These are phyloP conservation scores for Chaunax sp. DNA, from an alignment of 2,797 vertebrate species.

Conservation along the genomic window DNA sequence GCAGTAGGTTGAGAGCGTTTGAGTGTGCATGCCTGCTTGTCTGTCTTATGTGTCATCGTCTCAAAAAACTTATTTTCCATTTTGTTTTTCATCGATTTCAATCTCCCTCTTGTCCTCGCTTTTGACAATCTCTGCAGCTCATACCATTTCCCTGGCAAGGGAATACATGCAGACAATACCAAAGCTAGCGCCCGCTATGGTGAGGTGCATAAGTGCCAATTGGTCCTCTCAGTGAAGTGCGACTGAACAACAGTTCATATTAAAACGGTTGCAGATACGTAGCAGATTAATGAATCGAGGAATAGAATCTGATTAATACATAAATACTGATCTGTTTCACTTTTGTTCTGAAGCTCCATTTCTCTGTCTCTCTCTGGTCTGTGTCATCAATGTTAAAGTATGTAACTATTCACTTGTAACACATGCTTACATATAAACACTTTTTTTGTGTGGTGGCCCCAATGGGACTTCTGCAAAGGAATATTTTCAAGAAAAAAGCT, in stretches of 20 bases:
- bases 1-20: constrained; percentile 49
- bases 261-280: constrained; percentile 44
- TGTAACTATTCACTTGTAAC: constrained; percentile 10
- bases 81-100: constrained; percentile 55
- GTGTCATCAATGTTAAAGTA: constrained; percentile 18
- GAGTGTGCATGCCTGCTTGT: constrained; percentile 42
- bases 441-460: background rate
- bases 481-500: background rate
- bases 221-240: constrained; percentile 53
- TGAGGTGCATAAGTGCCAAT: constrained; percentile 40
- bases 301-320: constrained; percentile 51
- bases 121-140: constrained; percentile 21
- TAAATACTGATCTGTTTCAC: constrained; percentile 42
- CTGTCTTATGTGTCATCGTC: constrained; percentile 35
- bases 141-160: constrained; percentile 34
- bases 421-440: constrained; percentile 3
- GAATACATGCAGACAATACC: constrained; percentile 53
- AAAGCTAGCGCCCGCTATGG: constrained; percentile 32
- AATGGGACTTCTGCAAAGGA: background rate
- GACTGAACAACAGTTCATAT: constrained; percentile 62
- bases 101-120: constrained; percentile 24
- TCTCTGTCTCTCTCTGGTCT: constrained; percentile 18
- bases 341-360: constrained; percentile 13
- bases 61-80: constrained; percentile 58
- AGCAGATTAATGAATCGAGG: constrained; percentile 45